Conservation (phyloP, 92 coral and sea anemone species). For the Actinernus sp. region DNA sequence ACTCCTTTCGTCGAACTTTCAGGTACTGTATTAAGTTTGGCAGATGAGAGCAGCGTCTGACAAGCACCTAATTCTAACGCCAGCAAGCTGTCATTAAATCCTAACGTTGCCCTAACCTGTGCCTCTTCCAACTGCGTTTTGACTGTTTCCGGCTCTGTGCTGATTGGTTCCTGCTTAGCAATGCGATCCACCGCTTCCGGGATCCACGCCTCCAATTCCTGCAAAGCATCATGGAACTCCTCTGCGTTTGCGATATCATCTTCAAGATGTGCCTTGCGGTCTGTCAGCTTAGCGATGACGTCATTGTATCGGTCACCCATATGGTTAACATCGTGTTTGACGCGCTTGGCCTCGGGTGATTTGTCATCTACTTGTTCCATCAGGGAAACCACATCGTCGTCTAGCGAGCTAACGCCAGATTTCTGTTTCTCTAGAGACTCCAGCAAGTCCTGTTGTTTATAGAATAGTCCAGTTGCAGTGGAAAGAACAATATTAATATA, state of each 20-base stretch:
- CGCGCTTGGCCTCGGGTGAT: conserved; percentile 80
- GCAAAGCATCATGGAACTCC: conserved; percentile 80
- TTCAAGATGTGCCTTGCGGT: conserved; percentile 78
- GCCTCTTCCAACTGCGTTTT: conserved; percentile 88
- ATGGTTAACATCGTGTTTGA: conserved; percentile 69
- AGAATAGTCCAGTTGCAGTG: neutral
- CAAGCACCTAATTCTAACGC: too few relatives aligned
- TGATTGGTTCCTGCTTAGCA: conserved; percentile 91
- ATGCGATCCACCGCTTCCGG: conserved; percentile 81
- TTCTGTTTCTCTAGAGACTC: conserved; percentile 66
- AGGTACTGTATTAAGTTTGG: too few relatives aligned
- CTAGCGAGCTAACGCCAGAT: conserved; percentile 64
- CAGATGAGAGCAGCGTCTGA: too few relatives aligned
- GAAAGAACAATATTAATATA: too few relatives aligned
- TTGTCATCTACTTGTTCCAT: conserved; percentile 83
- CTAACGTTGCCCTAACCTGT: conserved; percentile 66
- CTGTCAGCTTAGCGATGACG: conserved; percentile 74
- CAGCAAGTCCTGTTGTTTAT: conserved; percentile 52
- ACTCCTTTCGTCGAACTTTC: too few relatives aligned
- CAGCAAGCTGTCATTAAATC: too few relatives aligned
- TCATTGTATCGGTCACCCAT: conserved; percentile 75
- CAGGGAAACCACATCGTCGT: conserved; percentile 61
- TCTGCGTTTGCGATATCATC: conserved; percentile 81
- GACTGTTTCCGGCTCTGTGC: conserved; percentile 94
- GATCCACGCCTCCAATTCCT: conserved; percentile 89